Evolutionary conservation across 2,888 invertebrate species (phyloP).

Genomic region (Hartigia nigra): DNA sequence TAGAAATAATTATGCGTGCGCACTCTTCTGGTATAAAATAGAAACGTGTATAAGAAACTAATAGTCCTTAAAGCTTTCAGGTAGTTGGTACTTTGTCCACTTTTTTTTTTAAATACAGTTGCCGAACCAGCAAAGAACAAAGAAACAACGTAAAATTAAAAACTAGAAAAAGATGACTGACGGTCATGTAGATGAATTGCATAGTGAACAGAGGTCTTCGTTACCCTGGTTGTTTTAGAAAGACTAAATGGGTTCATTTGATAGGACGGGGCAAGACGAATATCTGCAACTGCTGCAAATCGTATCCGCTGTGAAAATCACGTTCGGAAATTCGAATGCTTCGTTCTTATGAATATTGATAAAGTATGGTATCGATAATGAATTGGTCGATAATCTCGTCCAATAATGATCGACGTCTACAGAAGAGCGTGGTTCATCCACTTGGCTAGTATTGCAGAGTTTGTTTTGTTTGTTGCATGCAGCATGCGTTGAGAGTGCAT

Average conservation of each 20-base stretch:
- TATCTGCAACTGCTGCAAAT: conserved; percentile 5
- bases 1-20: no score
- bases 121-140: background rate
- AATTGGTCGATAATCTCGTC: background rate
- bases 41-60: background rate
- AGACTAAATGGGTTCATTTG: background rate
- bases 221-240: background rate
- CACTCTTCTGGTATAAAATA: background rate
- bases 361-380: background rate
- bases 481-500: background rate
- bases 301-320: background rate
- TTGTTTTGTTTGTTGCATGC: background rate
- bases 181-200: background rate
- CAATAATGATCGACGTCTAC: background rate
- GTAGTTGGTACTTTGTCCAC: background rate
- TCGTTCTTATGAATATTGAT: background rate
- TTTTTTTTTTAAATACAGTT: no score
- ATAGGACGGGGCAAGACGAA: conserved; percentile 6
- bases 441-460: background rate
- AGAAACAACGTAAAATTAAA: background rate
- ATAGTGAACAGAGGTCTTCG: background rate
- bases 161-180: background rate
- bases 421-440: background rate
- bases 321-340: background rate
- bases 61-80: background rate